These are phyloP conservation scores for Procambarus clarkii DNA, from an alignment of 1,140 invertebrate species.

Conservation along the genomic window DNA sequence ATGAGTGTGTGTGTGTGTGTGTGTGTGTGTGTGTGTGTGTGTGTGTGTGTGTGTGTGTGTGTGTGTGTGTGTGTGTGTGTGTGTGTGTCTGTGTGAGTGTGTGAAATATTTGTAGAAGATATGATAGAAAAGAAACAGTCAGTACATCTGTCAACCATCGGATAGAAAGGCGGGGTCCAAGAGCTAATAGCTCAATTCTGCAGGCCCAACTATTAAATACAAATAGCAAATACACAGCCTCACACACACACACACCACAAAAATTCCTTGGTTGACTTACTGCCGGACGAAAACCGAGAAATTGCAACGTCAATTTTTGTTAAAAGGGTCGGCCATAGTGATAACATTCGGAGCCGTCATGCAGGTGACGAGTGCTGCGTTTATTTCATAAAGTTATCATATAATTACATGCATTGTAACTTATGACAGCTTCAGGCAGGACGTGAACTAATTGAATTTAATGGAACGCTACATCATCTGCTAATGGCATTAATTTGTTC, in stretches of 20 bases:
- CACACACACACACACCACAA: conserved; percentile 14
- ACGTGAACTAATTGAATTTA: conserved; percentile 35
- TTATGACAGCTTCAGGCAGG: conserved; percentile 18
- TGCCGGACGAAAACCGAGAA: conserved; percentile 19
- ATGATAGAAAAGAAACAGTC: too few species aligned
- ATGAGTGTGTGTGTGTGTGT: too few species aligned
- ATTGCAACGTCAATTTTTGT: conserved; percentile 26
- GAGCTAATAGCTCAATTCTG: too few species aligned
- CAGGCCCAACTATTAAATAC: too few species aligned
- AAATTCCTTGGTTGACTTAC: conserved; percentile 15
- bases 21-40: too few species aligned
- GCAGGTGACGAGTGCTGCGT: conserved; percentile 19
- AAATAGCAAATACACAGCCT: background rate
- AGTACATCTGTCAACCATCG: too few species aligned
- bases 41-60: too few species aligned
- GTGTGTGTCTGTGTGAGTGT: background rate
- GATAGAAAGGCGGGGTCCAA: too few species aligned
- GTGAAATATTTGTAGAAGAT: too few species aligned
- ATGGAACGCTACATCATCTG: background rate
- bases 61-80: background rate
- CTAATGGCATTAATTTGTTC: background rate
- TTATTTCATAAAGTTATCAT: conserved; percentile 44
- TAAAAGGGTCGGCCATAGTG: background rate
- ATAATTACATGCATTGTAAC: conserved; percentile 34
- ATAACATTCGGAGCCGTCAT: conserved; percentile 32